Evolutionary conservation across 2,113 vertebrate species (phyloP), one percentile per base, ranked within the genome.

Genomic region (Thamnophis sirtalis): DNA sequence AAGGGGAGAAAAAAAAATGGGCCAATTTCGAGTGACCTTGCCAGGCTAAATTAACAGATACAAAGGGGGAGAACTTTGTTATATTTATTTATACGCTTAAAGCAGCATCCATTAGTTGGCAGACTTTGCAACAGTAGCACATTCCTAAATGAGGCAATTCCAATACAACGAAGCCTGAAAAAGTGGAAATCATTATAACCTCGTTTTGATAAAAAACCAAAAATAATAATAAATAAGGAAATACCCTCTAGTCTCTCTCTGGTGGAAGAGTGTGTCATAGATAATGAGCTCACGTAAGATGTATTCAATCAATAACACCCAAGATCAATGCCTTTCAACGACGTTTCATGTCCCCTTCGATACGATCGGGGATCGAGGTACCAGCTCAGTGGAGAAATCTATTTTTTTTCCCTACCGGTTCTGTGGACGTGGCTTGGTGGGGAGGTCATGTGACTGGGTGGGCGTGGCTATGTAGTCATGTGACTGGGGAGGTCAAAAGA

Each of bases 161-260:
- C 49, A 13, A 89, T 89, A 49, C 48, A 17, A 86, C 1, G 28
- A 90, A 91, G 55, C 33, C 26, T 68, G 92, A 89, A 86, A 86
- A 53, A 92, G 91, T 89, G 49, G 60, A 89, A 93, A 93, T 93
- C 92, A 60, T 90, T 90, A 87, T 33, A 91, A 89, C 54, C n/a
- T 89, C 26, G 2, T 86, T 86, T 86, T 10, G 24, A 49, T 88
- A 56, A 56, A 56, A 58, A 56, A 24, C 24, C 19, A 56, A 56
- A 56, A 56, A 6, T 28, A 28, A 60, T 28, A 51, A 51, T 43
- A 87, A 87, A 84, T 33, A 73, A 73, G 38, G 21, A 80, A 43
- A 80, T 21, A 73, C 4, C 88, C 73, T 11, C 60, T 56, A 50
- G 68, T 89, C 89, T 89, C 43, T 43, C 89, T 58, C 26, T 1